A percentile compares a stretch with the other conserved stretches of the same genome.
phyloP scores from a whole-genome alignment of 1,140 invertebrate genomes.

The Lutraria rhynchaena region DNA sequence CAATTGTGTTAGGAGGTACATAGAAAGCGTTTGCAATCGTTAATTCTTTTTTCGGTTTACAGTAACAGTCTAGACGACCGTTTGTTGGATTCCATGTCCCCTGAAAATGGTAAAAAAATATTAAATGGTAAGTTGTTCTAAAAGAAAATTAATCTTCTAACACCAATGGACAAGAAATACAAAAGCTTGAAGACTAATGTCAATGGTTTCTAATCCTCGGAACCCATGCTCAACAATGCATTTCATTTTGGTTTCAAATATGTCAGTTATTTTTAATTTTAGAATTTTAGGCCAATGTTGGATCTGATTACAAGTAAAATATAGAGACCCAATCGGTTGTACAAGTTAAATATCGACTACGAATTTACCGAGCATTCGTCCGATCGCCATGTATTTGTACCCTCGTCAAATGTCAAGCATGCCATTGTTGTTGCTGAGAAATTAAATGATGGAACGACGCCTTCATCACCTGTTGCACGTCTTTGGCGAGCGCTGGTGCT shows the following conservation, averaged over 20 bases:
- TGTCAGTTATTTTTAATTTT: neutral
- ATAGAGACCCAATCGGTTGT: too few relatives aligned
- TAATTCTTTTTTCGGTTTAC: conserved; percentile 19
- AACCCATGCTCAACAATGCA: neutral
- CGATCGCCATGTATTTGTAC: conserved; percentile 8
- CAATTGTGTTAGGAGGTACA: conserved; percentile 83
- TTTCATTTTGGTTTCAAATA: neutral
- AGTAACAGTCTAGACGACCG: conserved; percentile 4
- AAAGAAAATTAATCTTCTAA: too few relatives aligned
- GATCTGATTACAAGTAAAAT: too few relatives aligned
- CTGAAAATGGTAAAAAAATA: too few relatives aligned
- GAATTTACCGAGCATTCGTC: conserved; percentile 32
- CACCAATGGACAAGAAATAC: neutral
- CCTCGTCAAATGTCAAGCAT: conserved; percentile 31
- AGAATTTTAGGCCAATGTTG: neutral
- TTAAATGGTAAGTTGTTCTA: neutral
- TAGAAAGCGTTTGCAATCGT: conserved; percentile 77
- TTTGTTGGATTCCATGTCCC: neutral
- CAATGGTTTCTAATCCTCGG: neutral
- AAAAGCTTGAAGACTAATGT: neutral
- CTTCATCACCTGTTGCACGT: neutral
- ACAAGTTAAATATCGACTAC: too few relatives aligned
- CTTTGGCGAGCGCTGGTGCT: neutral
- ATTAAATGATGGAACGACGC: neutral
- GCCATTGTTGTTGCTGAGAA: neutral